Percentiles rank a stretch among this genome's conserved stretches.
Evolutionary conservation across 2,797 vertebrate genomes (phyloP).

Genomic region (Gallinago nigripennis): DNA sequence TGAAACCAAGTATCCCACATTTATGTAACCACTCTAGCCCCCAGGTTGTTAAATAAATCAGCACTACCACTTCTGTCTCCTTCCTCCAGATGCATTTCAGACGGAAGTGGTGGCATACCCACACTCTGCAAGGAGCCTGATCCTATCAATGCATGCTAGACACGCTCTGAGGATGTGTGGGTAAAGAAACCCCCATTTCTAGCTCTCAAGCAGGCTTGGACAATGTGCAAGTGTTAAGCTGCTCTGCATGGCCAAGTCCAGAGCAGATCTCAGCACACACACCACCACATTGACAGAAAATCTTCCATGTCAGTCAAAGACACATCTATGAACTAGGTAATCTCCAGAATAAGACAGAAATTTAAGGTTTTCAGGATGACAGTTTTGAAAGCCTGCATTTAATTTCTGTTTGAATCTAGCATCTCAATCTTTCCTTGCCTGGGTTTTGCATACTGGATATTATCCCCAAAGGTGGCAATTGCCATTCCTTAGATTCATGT

Average conservation of each 20-base stretch:
- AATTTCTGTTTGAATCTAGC: neutral
- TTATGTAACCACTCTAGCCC: neutral
- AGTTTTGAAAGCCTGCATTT: neutral
- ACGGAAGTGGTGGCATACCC: neutral
- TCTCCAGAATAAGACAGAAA: neutral
- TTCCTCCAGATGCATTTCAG: neutral
- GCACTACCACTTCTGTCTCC: neutral
- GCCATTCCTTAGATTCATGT: neutral
- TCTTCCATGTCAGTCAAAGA: neutral
- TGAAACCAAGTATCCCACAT: neutral
- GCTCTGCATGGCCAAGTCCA: neutral
- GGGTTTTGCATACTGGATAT: neutral
- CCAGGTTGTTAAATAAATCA: neutral
- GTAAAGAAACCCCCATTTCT: neutral
- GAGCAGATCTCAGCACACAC: neutral
- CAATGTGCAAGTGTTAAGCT: neutral
- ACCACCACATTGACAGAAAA: neutral
- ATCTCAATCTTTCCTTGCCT: neutral
- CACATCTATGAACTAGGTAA: neutral
- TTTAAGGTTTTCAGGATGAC: neutral
- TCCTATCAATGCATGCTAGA: neutral
- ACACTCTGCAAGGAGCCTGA: neutral
- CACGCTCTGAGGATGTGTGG: neutral
- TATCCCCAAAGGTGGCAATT: neutral
- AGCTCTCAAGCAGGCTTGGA: neutral